Base-by-base conservation (phyloP, 2,113 vertebrate species). In the Pyxicephalus adspersus region DNA sequence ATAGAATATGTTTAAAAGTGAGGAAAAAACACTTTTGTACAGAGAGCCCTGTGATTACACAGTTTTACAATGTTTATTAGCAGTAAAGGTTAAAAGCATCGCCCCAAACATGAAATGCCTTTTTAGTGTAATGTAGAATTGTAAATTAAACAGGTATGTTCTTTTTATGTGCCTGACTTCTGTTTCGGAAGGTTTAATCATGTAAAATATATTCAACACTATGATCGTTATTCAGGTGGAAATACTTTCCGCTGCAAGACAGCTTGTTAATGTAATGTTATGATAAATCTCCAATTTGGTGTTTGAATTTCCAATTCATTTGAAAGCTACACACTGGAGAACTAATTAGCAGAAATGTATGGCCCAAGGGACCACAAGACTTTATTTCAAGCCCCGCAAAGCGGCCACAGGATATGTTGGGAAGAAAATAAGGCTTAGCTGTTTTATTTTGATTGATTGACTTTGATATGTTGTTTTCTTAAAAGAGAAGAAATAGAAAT, bases 361-460 rank as follows among this genome's bases (percentile, higher is more conserved):
- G 50, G 19, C 22, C n/a, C 75, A 2, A 23, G 22, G 8, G 71
- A 38, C 0, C 0, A 55, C 19, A 52, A 66, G 19, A n/a, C 2
- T 86, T 3, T 18, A 38, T 58, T 70, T 68, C 34, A 65, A 75
- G 76, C 17, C 77, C 60, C 50, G 65, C 55, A 64, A 71, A 71
- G 66, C 61, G 76, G 28, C 51, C 61, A 51, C 17, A 34, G 72
- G 60, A 31, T 65, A 68, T 64, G 77, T 71, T 73, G 25, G 16
- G 72, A 86, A 66, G 25, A 70, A 17, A 78, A 80, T 25, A 13
- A 2, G 4, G 18, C 81, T 85, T 72, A 26, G 2, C 64, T 66
- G 51, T 82, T 82, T 66, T 75, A 57, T 66, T 82, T 82, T 75
- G 51, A 74, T 57, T 82, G 80, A 82, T 75, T 66, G 80, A 75